Evolutionary conservation across 2,888 invertebrate genomes (phyloP).

Genomic region (Philaethria dido): DNA sequence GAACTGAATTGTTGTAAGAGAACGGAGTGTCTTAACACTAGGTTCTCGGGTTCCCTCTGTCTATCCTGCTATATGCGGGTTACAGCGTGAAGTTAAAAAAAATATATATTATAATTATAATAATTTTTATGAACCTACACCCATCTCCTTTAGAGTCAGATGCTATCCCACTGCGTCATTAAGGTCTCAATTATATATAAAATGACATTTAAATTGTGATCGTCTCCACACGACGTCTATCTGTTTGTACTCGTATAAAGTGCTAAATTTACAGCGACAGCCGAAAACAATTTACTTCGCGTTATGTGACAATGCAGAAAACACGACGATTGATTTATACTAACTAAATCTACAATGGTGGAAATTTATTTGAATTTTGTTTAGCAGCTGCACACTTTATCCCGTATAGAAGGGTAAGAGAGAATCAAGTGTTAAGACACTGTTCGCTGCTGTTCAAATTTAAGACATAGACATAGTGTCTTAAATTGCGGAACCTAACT

Average conservation of each 20-base stretch:
- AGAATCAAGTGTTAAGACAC: too few species aligned
- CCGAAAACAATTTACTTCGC: constrained; percentile 16
- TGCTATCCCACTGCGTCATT: background rate
- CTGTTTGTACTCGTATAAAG: background rate
- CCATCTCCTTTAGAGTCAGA: background rate
- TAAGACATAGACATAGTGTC: too few species aligned
- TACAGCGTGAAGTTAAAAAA: background rate
- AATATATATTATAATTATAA: too few species aligned
- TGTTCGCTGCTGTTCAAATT: too few species aligned
- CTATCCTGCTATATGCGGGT: background rate
- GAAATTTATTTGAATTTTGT: too few species aligned
- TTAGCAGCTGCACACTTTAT: too few species aligned
- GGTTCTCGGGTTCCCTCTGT: too few species aligned
- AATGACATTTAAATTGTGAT: background rate
- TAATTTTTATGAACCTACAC: background rate
- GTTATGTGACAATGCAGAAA: constrained; percentile 3
- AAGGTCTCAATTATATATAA: background rate
- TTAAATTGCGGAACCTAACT: too few species aligned
- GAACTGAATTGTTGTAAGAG: too few species aligned
- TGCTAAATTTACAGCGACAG: constrained; percentile 18
- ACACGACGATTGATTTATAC: constrained; percentile 16
- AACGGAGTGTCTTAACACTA: too few species aligned
- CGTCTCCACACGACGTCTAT: background rate
- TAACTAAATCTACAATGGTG: background rate
- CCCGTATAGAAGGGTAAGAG: too few species aligned